These are phyloP conservation scores for Mimas tiliae DNA, from an alignment of 2,888 invertebrate species.

Conservation along the genomic window DNA sequence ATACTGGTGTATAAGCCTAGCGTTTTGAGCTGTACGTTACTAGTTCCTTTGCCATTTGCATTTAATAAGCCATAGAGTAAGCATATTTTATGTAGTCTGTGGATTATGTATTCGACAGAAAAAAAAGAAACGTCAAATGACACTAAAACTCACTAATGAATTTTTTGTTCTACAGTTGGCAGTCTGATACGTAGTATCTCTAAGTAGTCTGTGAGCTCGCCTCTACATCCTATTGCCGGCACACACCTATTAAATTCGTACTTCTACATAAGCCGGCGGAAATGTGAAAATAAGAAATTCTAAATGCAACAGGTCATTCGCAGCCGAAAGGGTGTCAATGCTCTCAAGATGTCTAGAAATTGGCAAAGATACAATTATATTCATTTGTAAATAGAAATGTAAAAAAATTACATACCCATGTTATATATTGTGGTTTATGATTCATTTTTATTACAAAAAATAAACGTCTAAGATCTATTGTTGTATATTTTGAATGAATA, in stretches of 20 bases:
- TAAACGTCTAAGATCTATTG: background rate
- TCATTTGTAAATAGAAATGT: conserved; percentile 23
- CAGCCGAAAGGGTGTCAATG: conserved; percentile 5
- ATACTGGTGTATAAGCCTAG: too few relatives aligned
- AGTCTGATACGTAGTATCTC: too few relatives aligned
- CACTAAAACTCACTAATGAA: too few relatives aligned
- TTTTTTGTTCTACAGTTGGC: too few relatives aligned
- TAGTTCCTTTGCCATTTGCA: too few relatives aligned
- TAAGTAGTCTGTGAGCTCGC: too few relatives aligned
- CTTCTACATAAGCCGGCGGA: conserved; percentile 15
- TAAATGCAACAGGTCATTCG: conserved; percentile 8
- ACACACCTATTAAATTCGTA: conserved; percentile 32
- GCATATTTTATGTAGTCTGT: too few relatives aligned
- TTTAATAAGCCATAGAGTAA: too few relatives aligned
- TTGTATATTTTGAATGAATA: conserved; percentile 1
- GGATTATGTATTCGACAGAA: too few relatives aligned
- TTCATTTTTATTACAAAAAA: background rate
- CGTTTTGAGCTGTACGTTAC: too few relatives aligned
- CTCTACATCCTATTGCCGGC: conserved; percentile 52
- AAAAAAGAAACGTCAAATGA: too few relatives aligned
- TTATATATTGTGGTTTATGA: background rate
- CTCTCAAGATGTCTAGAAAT: conserved; percentile 30
- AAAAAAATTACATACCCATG: background rate
- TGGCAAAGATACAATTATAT: conserved; percentile 8
- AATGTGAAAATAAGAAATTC: conserved; percentile 17